Base-by-base conservation (phyloP, 2,797 vertebrate species). In the Acipenser oxyrinchus region DNA sequence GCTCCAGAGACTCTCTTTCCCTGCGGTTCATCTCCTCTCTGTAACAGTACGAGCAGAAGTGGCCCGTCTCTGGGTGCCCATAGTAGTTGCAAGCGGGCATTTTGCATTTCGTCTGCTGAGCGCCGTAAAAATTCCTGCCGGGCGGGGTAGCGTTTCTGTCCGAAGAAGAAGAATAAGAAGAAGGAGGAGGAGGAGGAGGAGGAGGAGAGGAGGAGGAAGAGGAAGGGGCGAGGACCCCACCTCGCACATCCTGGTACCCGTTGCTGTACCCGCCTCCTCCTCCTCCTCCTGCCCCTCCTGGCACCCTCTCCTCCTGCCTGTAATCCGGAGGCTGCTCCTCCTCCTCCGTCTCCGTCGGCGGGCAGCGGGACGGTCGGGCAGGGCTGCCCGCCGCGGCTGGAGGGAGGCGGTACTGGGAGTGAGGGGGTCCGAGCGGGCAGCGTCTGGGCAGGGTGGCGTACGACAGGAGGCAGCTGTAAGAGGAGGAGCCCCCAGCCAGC, bases 31-130 rank as follows among this genome's bases (percentile, higher is more conserved):
- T 78, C 86, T 95, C 94, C 52, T 96, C 94, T 62, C 85, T 82
- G 80, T 96, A 99, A 77, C 96, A 99, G 86, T 87, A 98, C 58
- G 96, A 99, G 77, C 96, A 99, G 86, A 94, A 97, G 85, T 99
- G 91, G 75, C 93, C 91, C 0, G 96, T 98, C 78, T 97, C 95
- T 0, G 96, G 94, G 75, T 94, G 95, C 74, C 96, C 96, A 0
- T 95, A 99, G 82, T 91, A 99, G 81, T 87, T 90, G 87, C 96
- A 99, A 86, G 84, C 92, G 13, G 91, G 89, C 52, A 94, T 95
- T 77, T 90, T 90, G 87, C 96, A 99, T 73, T 90, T 93, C 81
- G 85, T 92, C 79, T 96, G 93, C 83, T 87, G 92, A 0, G 89
- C 74, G 0, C 71, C 78, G 9, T 76, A 88, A 71, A 92, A 92